These are phyloP conservation scores for Mesoclemmys tuberculata DNA, from an alignment of 2,113 vertebrate genomes.

Conservation along the genomic window DNA sequence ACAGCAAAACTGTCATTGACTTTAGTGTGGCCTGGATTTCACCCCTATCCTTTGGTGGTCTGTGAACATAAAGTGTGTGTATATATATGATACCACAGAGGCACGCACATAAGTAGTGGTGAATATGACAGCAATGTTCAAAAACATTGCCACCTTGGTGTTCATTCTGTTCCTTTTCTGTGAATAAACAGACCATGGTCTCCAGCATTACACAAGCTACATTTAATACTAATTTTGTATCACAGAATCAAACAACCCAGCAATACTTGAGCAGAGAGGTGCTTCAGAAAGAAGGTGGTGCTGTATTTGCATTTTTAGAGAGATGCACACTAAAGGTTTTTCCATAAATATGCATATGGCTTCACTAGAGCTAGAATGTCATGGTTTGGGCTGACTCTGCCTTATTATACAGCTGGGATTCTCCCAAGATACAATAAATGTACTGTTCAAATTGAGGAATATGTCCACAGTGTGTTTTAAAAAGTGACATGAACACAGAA, in stretches of 20 bases:
- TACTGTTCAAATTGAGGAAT: background rate
- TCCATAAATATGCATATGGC: background rate
- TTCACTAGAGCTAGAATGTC: background rate
- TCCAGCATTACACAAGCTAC: background rate
- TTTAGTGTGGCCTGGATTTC: background rate
- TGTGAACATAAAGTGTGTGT: background rate
- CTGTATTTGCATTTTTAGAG: background rate
- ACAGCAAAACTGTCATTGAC: background rate
- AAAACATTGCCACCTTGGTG: background rate
- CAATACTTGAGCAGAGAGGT: background rate
- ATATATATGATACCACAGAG: background rate
- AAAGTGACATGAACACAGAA: conserved; percentile 22
- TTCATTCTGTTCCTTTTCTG: background rate
- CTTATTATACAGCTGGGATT: background rate
- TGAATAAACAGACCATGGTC: background rate
- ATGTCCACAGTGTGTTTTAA: conserved; percentile 16
- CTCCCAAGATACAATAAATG: conserved; percentile 16
- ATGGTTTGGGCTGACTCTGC: background rate
- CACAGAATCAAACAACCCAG: background rate
- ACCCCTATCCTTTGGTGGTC: background rate
- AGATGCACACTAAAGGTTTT: background rate
- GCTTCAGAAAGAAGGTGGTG: background rate
- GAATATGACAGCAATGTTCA: background rate
- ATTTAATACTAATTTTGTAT: background rate
- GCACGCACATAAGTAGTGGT: background rate